These are phyloP conservation scores for Apis florea DNA, from an alignment of 1,140 invertebrate species.

Conservation along the genomic window DNA sequence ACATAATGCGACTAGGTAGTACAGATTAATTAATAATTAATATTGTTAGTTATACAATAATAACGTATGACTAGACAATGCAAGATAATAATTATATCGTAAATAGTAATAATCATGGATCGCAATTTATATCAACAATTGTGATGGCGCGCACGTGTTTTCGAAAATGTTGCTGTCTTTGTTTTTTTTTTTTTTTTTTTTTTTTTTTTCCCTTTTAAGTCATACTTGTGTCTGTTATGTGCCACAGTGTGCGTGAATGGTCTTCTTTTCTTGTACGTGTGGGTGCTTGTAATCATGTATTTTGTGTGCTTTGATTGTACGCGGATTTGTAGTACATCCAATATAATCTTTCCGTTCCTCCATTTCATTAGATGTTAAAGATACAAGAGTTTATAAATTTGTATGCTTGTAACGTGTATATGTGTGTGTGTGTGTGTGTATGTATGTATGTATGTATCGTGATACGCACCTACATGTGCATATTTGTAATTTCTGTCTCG, in stretches of 20 bases:
- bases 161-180: slow-evolving; percentile 65
- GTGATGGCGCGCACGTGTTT: slow-evolving; percentile 75
- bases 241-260: slow-evolving; percentile 47
- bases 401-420: not conserved
- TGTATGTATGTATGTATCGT: not conserved
- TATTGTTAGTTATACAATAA: slow-evolving; percentile 81
- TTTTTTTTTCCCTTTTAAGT: not conserved
- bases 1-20: slow-evolving; percentile 81
- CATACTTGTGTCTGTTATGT: slow-evolving; percentile 30
- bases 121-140: slow-evolving; percentile 81
- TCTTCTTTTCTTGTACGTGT: slow-evolving; percentile 27
- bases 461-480: not conserved
- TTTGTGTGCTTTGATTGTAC: slow-evolving; percentile 25
- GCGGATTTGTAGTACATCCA: not conserved
- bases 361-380: not conserved
- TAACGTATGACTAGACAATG: slow-evolving; percentile 81
- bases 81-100: slow-evolving; percentile 81
- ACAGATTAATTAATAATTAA: slow-evolving; percentile 81
- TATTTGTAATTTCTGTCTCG: not conserved
- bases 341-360: slow-evolving; percentile 1
- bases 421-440: not conserved
- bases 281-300: slow-evolving; percentile 46
- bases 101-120: slow-evolving; percentile 81
- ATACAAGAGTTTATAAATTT: not conserved
- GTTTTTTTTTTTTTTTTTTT: slow-evolving; percentile 39